phyloP scores from a whole-genome alignment of 2,888 invertebrate species.

The Microctonus aethiopoides region DNA sequence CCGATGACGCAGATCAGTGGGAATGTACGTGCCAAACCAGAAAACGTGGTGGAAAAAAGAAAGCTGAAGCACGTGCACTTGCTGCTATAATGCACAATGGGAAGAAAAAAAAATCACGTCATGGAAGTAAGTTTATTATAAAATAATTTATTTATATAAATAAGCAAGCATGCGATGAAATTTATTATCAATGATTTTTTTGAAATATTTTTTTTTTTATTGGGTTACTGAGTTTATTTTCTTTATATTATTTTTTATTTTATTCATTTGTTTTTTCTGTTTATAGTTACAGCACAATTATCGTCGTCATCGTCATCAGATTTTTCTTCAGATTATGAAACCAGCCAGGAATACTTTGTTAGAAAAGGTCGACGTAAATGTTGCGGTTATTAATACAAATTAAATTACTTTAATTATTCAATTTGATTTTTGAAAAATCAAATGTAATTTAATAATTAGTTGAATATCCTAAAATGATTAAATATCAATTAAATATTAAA shows the following conservation, averaged over 20 bases:
- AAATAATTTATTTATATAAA: no score
- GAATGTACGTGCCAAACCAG: slow-evolving; percentile 23
- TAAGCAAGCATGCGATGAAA: background rate
- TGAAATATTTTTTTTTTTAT: background rate
- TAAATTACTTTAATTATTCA: no score
- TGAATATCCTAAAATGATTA: no score
- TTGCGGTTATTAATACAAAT: no score
- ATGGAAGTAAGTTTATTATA: slow-evolving; percentile 35
- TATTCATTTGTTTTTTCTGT: background rate
- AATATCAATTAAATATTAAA: no score
- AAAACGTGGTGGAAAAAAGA: slow-evolving; percentile 35
- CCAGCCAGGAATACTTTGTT: slow-evolving; percentile 40
- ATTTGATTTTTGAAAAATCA: no score
- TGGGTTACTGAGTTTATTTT: background rate
- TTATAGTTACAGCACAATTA: background rate
- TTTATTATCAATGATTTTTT: background rate
- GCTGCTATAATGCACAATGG: slow-evolving; percentile 1
- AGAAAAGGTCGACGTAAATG: slow-evolving; percentile 35
- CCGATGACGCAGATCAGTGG: slow-evolving; percentile 33
- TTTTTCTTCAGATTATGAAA: slow-evolving; percentile 30
- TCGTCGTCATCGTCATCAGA: background rate
- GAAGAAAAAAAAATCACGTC: slow-evolving; percentile 36
- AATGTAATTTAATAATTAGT: no score
- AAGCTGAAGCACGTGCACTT: slow-evolving; percentile 2
- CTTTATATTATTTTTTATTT: background rate